phyloP scores from a whole-genome alignment of 2,888 invertebrate species.

The Xylota sylvarum region DNA sequence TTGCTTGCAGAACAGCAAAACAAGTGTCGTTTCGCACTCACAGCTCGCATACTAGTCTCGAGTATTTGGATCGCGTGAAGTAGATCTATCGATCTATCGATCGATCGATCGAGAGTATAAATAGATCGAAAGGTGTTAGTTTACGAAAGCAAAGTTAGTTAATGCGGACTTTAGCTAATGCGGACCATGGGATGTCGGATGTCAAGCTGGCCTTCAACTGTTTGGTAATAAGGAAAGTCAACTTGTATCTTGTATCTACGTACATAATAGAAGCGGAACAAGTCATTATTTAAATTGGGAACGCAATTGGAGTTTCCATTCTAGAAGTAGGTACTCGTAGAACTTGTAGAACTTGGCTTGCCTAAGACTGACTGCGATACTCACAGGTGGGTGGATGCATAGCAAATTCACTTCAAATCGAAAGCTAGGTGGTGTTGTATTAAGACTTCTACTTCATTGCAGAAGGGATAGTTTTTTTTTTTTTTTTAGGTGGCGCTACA shows the following conservation, averaged over 20 bases:
- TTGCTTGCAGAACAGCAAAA: background rate
- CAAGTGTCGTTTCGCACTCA: conserved; percentile 10
- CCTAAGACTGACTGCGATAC: too few relatives aligned
- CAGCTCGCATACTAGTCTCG: too few relatives aligned
- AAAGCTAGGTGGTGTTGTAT: too few relatives aligned
- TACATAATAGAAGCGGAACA: background rate
- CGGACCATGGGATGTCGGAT: background rate
- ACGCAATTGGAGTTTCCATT: background rate
- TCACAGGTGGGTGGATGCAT: too few relatives aligned
- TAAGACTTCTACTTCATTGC: too few relatives aligned
- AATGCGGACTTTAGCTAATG: background rate
- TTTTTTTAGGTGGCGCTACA: too few relatives aligned
- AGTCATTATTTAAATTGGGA: background rate
- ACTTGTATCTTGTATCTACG: too few relatives aligned
- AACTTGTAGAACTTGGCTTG: too few relatives aligned
- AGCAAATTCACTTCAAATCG: too few relatives aligned
- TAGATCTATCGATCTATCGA: background rate
- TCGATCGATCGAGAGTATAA: background rate
- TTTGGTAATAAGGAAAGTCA: background rate
- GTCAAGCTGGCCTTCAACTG: background rate
- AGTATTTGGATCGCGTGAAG: background rate
- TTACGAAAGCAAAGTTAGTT: background rate
- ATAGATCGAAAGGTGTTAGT: conserved; percentile 1
- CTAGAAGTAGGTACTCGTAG: background rate
- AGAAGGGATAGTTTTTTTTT: too few relatives aligned